Base-by-base conservation (phyloP, 2,113 vertebrate species). In the Mesocricetus auratus region DNA sequence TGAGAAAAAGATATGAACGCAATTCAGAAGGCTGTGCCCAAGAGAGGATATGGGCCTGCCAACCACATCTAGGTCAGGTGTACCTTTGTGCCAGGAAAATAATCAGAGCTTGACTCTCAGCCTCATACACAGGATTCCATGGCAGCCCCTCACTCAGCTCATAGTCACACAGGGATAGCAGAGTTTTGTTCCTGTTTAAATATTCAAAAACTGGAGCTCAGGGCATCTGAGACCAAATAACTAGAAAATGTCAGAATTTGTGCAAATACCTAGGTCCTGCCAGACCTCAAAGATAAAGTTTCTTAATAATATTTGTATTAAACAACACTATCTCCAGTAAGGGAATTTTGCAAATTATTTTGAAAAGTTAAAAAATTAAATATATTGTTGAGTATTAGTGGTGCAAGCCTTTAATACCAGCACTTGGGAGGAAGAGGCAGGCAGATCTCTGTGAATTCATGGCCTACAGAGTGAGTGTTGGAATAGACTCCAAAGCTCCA, bases 201-300 rank as follows among this genome's bases (percentile, higher is more conserved):
- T 42, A 90, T 79, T 69, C 4, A 77, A 86, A 68, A 56, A 39
- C 11, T 39, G 7, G 47, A 53, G 33, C 47, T 71, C 36, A 71
- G 12, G 75, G 24, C 47, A 77, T 82, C 47, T 87, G 73, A 91
- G 90, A n/a, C 16, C 74, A 93, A 82, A 90, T 77, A 64, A 92
- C 16, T 47, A 86, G 47, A 56, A 87, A 94, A 62, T 87, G 13
- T 92, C 74, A 92, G 66, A 68, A 82, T 71, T 15, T 77, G 50
- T 86, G 47, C 77, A 56, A 90, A 64, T 71, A 93, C 11, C 10
- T 16, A 86, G 17, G 0, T 3, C 33, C 33, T 93, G 12, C 68
- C 53, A 69, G 68, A 47, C 0, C 16, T 75, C 33, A 24, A 69
- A 39, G 17, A 62, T 36, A 7, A 15, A 8, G 4, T 3, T 79